These are phyloP conservation scores for Melinaea marsaeus DNA, from an alignment of 2,888 invertebrate species.

Conservation along the genomic window DNA sequence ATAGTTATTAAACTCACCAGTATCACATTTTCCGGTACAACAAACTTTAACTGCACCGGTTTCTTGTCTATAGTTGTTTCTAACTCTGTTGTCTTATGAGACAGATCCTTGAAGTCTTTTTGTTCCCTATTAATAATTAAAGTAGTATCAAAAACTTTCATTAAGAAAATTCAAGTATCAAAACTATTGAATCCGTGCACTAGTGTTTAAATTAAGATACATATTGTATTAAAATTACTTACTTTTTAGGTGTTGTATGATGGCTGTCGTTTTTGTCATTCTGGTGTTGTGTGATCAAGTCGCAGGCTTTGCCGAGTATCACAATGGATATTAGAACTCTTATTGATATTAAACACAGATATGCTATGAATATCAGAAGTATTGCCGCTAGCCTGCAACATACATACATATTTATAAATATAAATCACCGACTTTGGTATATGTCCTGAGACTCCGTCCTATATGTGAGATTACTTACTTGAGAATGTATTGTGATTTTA, in stretches of 20 bases:
- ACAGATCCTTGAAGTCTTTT: conserved; percentile 59
- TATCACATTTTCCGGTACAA: conserved; percentile 56
- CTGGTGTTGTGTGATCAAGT: conserved; percentile 87
- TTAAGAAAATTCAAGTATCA: not conserved
- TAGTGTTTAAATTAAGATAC: not conserved
- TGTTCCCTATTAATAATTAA: conserved; percentile 48
- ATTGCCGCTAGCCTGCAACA: conserved; percentile 80
- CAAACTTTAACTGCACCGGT: conserved; percentile 57
- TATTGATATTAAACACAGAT: conserved; percentile 84
- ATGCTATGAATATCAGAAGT: conserved; percentile 85
- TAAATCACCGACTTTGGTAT: not conserved
- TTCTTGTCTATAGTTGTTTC: conserved; percentile 54
- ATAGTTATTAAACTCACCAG: conserved; percentile 42
- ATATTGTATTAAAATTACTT: conserved; percentile 27
- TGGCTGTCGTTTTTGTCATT: conserved; percentile 73
- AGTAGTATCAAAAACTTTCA: not conserved
- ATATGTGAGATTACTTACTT: too few relatives aligned
- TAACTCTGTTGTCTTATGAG: conserved; percentile 51
- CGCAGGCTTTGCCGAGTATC: conserved; percentile 93
- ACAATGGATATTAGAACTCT: conserved; percentile 91
- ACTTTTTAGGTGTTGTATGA: conserved; percentile 68
- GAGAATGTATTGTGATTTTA: too few relatives aligned
- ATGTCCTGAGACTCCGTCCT: too few relatives aligned
- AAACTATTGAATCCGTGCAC: not conserved
- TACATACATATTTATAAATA: not conserved